These are phyloP conservation scores for Luidia sarsii DNA, from an alignment of 53 echinoderm and acorn worm genomes.

Conservation along the genomic window DNA sequence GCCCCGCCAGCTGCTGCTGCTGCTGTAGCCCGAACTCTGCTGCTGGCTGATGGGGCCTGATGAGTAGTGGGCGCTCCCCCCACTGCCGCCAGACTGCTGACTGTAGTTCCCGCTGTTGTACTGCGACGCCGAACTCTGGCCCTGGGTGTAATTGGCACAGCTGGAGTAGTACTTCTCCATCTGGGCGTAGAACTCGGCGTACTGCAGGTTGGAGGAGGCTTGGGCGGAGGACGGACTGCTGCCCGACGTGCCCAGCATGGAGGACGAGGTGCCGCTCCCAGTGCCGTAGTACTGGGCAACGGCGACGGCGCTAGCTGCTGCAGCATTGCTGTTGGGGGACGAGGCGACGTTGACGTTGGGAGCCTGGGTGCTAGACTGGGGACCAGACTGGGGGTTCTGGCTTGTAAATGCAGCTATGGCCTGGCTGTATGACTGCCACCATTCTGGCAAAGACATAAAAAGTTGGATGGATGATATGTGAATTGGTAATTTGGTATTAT, in stretches of 20 bases:
- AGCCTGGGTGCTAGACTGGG: slow-evolving; percentile 37
- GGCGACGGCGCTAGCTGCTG: slow-evolving; percentile 37
- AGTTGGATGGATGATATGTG: too few relatives aligned
- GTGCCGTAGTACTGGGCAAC: slow-evolving; percentile 49
- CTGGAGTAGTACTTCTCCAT: slow-evolving; percentile 50
- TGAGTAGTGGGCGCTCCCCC: slow-evolving; percentile 8
- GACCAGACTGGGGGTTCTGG: slow-evolving; percentile 35
- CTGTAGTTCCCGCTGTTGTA: slow-evolving; percentile 31
- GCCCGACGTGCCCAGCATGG: slow-evolving; percentile 31
- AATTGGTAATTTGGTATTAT: too few relatives aligned
- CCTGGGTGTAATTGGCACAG: slow-evolving; percentile 38
- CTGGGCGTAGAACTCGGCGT: slow-evolving; percentile 48
- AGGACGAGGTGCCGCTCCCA: slow-evolving; percentile 22
- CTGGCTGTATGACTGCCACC: slow-evolving; percentile 57
- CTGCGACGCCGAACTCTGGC: slow-evolving; percentile 5
- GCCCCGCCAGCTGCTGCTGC: slow-evolving; percentile 35
- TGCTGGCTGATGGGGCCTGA: background rate
- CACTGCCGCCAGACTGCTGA: slow-evolving; percentile 29
- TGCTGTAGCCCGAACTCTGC: background rate
- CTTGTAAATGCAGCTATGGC: slow-evolving; percentile 48
- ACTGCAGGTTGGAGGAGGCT: slow-evolving; percentile 18
- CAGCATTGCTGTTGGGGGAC: slow-evolving; percentile 32
- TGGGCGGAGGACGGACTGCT: background rate
- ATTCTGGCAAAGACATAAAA: too few relatives aligned
- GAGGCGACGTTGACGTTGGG: slow-evolving; percentile 44